Conservation (phyloP, 2,797 vertebrate species). For the Hypotaenidia philippensis region DNA sequence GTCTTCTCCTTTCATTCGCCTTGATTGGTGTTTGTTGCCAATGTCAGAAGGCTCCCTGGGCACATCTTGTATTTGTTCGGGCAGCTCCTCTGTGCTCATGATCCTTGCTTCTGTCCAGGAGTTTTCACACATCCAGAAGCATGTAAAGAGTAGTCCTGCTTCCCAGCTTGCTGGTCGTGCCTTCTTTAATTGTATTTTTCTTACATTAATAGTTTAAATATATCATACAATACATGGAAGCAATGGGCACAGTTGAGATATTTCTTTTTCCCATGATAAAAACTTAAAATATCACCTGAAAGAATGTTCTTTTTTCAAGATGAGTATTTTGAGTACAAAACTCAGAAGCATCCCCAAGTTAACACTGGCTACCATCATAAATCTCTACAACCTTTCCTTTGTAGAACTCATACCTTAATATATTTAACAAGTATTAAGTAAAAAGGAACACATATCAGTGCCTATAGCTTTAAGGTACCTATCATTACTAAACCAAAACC, state of each 20-base stretch:
- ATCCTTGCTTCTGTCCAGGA: not conserved
- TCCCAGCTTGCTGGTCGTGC: not conserved
- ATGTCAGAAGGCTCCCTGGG: not conserved
- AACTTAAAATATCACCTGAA: not conserved
- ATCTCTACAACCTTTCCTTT: not conserved
- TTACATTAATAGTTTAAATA: not conserved
- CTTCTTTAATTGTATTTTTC: not conserved
- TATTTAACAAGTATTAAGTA: not conserved
- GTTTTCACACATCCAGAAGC: not conserved
- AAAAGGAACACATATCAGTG: not conserved
- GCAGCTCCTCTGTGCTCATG: rapidly evolving
- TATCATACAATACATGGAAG: not conserved
- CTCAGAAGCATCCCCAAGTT: not conserved
- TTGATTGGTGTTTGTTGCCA: not conserved
- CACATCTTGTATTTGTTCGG: not conserved
- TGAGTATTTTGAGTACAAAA: not conserved
- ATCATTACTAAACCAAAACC: not conserved
- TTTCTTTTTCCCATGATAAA: not conserved
- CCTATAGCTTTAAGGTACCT: not conserved
- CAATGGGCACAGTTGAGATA: not conserved
- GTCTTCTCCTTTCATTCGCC: not conserved
- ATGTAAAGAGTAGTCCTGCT: not conserved
- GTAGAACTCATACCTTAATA: not conserved
- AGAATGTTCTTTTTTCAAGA: not conserved
- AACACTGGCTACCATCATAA: not conserved